Evolutionary conservation across 2,888 invertebrate species (phyloP).

Genomic region (Girardia tigrina): DNA sequence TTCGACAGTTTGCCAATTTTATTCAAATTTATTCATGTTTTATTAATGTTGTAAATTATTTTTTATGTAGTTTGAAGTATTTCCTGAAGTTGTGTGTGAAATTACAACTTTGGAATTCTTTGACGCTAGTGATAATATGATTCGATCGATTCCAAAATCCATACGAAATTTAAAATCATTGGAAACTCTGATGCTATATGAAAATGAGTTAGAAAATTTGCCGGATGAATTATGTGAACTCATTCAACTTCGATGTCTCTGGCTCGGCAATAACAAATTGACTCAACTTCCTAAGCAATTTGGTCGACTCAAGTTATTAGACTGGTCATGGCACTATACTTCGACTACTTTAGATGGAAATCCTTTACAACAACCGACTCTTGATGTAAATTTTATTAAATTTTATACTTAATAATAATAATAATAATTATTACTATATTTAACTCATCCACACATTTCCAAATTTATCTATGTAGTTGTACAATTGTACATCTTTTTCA

Average conservation of each 20-base stretch:
- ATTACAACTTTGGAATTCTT: slow-evolving; percentile 45
- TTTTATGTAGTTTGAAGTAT: slow-evolving; percentile 41
- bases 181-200: slow-evolving; percentile 46
- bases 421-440: no score
- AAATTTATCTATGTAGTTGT: no score
- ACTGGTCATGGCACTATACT: slow-evolving; percentile 45
- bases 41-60: no score
- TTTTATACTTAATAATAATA: no score
- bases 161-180: slow-evolving; percentile 46
- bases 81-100: slow-evolving; percentile 44
- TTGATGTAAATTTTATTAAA: no score
- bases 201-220: slow-evolving; percentile 45
- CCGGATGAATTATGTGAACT: slow-evolving; percentile 46
- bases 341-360: slow-evolving; percentile 46
- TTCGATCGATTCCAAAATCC: slow-evolving; percentile 41
- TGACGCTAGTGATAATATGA: slow-evolving; percentile 49
- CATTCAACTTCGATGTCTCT: slow-evolving; percentile 47
- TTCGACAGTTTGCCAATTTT: no score
- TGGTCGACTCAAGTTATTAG: slow-evolving; percentile 43
- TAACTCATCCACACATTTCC: no score
- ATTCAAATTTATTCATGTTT: no score
- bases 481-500: no score
- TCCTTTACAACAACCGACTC: slow-evolving; percentile 45
- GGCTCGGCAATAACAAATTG: slow-evolving; percentile 50
- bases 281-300: slow-evolving; percentile 43